A percentile compares a stretch with the other conserved stretches of the same genome.
Conservation (phyloP, 1,140 invertebrate species). For the Pogonognathellus flavescens region DNA sequence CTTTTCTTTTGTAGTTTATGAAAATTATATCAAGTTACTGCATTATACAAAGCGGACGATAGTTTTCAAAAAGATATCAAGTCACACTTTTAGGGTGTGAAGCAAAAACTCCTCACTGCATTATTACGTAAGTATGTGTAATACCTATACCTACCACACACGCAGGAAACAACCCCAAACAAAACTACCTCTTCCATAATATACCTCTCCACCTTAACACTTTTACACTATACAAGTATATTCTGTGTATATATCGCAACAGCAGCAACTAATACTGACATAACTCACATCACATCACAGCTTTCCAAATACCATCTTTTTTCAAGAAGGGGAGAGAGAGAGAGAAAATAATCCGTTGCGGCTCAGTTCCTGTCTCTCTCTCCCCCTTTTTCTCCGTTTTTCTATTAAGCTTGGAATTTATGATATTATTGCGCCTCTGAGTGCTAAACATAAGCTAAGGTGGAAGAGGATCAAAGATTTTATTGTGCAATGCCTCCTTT, state of each 20-base stretch:
- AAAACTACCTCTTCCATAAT: no score
- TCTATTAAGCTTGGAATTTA: constrained; percentile 39
- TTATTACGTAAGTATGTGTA: background rate
- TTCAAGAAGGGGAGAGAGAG: constrained; percentile 19
- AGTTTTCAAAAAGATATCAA: constrained; percentile 27
- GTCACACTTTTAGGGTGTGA: constrained; percentile 46
- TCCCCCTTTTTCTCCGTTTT: constrained; percentile 28
- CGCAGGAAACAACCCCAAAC: no score
- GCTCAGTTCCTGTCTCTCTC: constrained; percentile 36
- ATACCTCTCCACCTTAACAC: background rate
- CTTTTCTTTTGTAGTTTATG: constrained; percentile 25
- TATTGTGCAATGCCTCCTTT: background rate
- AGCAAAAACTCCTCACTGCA: background rate
- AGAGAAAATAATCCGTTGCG: constrained; percentile 43
- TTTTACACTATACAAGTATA: background rate
- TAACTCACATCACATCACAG: constrained; percentile 44
- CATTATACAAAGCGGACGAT: background rate
- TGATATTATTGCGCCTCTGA: constrained; percentile 16
- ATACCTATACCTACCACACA: background rate
- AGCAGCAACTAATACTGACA: background rate
- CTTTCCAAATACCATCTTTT: constrained; percentile 36
- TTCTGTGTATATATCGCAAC: background rate
- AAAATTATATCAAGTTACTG: constrained; percentile 26
- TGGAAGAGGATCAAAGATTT: constrained; percentile 34
- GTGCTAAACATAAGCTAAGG: constrained; percentile 41